A percentile compares a stretch with the other conserved stretches of the same genome.
Evolutionary conservation across 2,888 invertebrate species (phyloP).

Genomic region (Hemistola chrysoprasaria): DNA sequence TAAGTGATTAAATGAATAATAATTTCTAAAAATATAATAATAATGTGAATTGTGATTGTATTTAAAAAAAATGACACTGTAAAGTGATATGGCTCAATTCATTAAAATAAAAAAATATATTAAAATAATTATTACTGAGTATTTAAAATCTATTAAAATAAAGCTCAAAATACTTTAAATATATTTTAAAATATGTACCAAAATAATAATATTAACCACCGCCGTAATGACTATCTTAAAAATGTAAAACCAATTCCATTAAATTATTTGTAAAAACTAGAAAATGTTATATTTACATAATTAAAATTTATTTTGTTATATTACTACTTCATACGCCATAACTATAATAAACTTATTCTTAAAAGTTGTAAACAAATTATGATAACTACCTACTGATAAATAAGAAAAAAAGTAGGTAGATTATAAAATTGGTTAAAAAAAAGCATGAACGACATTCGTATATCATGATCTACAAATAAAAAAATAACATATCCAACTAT

Average conservation of each 20-base stretch:
- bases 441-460: too few relatives aligned
- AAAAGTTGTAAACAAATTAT: too few relatives aligned
- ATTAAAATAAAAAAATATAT: conserved; percentile 14
- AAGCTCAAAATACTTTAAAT: conserved; percentile 39
- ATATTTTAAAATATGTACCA: conserved; percentile 31
- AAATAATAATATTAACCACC: conserved; percentile 39
- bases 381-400: too few relatives aligned
- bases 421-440: too few relatives aligned
- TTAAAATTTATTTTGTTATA: neutral
- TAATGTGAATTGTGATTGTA: conserved; percentile 2
- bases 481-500: too few relatives aligned
- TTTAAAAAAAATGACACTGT: conserved; percentile 9
- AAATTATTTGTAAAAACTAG: conserved; percentile 3
- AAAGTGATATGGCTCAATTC: conserved; percentile 27
- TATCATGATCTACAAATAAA: too few relatives aligned
- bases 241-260: conserved; percentile 16
- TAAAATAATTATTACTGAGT: conserved; percentile 22
- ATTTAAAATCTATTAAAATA: conserved; percentile 30
- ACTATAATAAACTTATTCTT: too few relatives aligned
- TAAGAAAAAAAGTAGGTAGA: too few relatives aligned
- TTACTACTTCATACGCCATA: too few relatives aligned
- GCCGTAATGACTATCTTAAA: conserved; percentile 20
- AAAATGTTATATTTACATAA: conserved; percentile 13
- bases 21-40: conserved; percentile 11
- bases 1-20: neutral